Evolutionary conservation across 2,888 invertebrate species (phyloP), one percentile per base, ranked within the genome.

Genomic region (Ophion ellenae): DNA sequence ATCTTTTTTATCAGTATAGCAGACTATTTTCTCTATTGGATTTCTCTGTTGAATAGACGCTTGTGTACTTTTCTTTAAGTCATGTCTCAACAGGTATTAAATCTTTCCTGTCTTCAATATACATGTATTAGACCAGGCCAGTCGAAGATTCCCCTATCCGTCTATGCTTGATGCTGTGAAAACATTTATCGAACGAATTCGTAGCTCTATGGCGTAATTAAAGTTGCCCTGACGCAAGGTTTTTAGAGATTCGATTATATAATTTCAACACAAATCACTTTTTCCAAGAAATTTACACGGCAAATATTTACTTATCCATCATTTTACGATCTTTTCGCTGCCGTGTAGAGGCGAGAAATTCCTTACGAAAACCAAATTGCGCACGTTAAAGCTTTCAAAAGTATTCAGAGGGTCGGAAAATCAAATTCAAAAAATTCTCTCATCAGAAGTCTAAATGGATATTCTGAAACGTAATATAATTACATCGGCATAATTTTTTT

Each of bases 31-130:
- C 17, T 40, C n/a, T 32, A 14, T 32, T 24, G 11, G 7, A 36
- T 20, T 69, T 59, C 20, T 36, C 73, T 17, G 20, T 20, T 59
- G 63, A 69, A 63, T 47, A 57, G 57, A 24, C 32, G 61, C 73
- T 40, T 28, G 11, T 71, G 59, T 71, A 47, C 45, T 61, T 79
- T 71, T 4, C 32, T 17, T 53, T 73, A 61, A 28, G 53, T 61
- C 69, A 47, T 45, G 7, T 20, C 69, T 71, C 28, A 17, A 81
- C 63, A 69, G 63, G 61, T 78, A 61, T 70, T 73, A 76, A 57
- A 74, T 32, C 78, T 61, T 74, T 83, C 67, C 32, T 28, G 53
- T 71, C 47, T 53, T 61, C 32, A 11, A 36, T 66, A 53, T 20
- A 76, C 36, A 76, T 66, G 66, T 7, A n/a, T 57, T 3, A 47